Conservation (phyloP, 2,797 vertebrate species). For the Fistularia commersonii region DNA sequence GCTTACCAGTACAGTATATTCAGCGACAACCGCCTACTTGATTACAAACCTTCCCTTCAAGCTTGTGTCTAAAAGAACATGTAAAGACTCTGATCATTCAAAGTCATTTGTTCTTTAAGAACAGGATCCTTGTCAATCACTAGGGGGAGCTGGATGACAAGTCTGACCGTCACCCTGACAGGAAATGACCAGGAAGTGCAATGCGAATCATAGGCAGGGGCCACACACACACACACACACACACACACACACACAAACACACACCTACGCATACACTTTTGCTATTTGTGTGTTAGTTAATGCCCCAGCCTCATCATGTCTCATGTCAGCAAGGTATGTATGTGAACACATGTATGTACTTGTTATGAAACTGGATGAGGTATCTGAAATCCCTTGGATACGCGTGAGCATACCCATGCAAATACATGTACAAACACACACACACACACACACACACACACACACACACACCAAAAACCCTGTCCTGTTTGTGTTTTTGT, state of each 20-base stretch:
- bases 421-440: no score
- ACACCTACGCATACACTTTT: constrained; percentile 7
- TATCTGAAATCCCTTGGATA: constrained; percentile 49
- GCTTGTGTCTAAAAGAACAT: no score
- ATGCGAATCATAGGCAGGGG: constrained; percentile 10
- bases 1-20: no score
- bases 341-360: constrained; percentile 46
- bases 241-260: constrained; percentile 13
- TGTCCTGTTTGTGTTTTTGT: no score
- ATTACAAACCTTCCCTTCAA: no score
- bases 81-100: no score
- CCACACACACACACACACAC: constrained; percentile 24
- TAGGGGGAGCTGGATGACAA: constrained; percentile 52
- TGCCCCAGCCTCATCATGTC: background rate
- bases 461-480: no score
- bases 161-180: constrained; percentile 1
- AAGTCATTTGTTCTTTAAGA: background rate
- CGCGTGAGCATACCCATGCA: no score
- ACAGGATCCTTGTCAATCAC: constrained; percentile 25
- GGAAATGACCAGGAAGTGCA: background rate
- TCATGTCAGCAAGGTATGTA: constrained; percentile 1
- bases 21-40: no score
- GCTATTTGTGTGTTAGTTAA: constrained; percentile 23
- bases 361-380: constrained; percentile 58
- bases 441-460: no score